Base-by-base conservation (phyloP, 2,888 invertebrate species). In the Oscheius sp. region DNA sequence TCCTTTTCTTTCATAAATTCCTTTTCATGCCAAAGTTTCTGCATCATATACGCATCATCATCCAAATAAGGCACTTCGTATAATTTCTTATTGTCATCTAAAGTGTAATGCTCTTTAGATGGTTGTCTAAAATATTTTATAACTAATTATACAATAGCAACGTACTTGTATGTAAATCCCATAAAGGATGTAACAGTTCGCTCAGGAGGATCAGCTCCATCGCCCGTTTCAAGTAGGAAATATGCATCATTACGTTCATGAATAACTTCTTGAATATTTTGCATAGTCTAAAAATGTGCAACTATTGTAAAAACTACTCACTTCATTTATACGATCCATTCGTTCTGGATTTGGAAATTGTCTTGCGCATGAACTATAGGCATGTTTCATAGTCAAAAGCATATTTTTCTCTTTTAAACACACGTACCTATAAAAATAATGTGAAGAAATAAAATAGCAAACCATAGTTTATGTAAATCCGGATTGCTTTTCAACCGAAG, bases 381-480 rank as follows among this genome's bases (percentile, higher is more conserved):
- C 84, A 62, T 73, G 75, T 59, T 92, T 92, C 96, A 97, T 95
- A 1, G 97, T 96, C 73, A 94, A 87, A 20, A 98, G 89, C 96
- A 97, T 96, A 87, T 99, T 98, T 64, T 92, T 90, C 88, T 99
- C 98, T 88, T 97, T 99, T 62, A 96, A 88, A 67, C 98, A 88
- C 17, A 93, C 90, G 87, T 89, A 92, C 92, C 92, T 92, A 74
- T 4, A 2, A 32, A 32, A 1, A 45, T 17, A n/a, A 12, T 44
- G 8, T 6, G n/a, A 17, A 6, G n/a, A 2, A 5, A 44, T 17
- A 32, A 54, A n/a, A 5, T 41, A 12, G 4, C 14, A 84, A 90
- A 95, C 97, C 98, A 98, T 69, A 98, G 88, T 88, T 97, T 95
- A 87, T 98, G 98, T 67, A 98, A 89, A 87, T 98, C 98, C 57